Conservation (phyloP, 2,113 vertebrate genomes). For the Promerops cafer region DNA sequence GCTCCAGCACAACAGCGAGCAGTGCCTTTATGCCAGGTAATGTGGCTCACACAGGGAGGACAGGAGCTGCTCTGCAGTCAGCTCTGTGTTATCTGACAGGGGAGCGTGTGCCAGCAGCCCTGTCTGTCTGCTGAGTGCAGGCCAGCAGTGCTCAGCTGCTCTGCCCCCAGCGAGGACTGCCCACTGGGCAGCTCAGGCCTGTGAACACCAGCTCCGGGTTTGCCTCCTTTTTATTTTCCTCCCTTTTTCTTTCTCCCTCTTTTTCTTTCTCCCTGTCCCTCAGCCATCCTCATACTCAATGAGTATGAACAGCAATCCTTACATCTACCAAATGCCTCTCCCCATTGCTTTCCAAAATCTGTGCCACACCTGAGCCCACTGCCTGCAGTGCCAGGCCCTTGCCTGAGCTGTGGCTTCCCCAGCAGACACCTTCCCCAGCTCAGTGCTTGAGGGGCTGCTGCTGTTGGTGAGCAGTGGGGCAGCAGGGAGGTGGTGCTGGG, state of each 20-base stretch:
- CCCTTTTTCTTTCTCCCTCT: too few species aligned
- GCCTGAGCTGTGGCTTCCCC: neutral
- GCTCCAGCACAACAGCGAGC: slow-evolving; percentile 83
- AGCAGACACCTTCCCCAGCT: neutral
- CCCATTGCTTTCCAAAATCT: neutral
- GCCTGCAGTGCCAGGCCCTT: neutral
- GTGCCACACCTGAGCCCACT: accelerated
- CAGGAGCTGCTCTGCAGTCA: neutral
- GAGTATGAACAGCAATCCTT: neutral
- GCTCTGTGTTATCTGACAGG: accelerated
- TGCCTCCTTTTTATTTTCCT: too few species aligned
- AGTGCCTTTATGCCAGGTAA: slow-evolving; percentile 97
- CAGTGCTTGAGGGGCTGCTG: neutral
- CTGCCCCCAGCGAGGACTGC: too few species aligned
- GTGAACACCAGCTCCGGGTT: neutral
- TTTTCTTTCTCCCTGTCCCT: neutral
- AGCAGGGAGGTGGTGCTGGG: neutral
- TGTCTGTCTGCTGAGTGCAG: neutral
- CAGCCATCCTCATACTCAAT: neutral
- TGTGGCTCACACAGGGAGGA: accelerated
- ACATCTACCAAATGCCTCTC: accelerated
- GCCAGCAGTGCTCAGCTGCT: neutral
- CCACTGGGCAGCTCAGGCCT: too few species aligned
- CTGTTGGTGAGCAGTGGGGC: neutral
- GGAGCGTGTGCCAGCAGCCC: accelerated